Percentiles rank a stretch among this genome's conserved stretches.
Evolutionary conservation across 2,113 vertebrate species (phyloP).

Genomic region (Brachyhypopomus gauderio): DNA sequence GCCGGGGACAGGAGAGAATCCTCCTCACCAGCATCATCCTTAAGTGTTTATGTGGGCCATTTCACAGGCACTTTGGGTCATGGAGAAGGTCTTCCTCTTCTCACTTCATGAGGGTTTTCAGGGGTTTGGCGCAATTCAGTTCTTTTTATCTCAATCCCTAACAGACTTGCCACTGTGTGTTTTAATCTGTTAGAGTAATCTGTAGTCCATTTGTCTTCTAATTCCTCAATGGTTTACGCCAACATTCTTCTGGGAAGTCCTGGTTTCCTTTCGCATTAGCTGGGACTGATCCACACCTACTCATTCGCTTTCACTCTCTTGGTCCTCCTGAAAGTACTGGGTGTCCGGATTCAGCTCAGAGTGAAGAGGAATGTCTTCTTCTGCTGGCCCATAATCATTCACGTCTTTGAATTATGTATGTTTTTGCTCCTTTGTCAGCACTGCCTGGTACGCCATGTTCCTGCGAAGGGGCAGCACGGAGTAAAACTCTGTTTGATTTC

Average conservation of each 20-base stretch:
- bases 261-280: conserved; percentile 16
- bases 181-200: conserved; percentile 29
- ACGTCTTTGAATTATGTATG: not conserved
- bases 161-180: not conserved
- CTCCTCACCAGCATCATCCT: conserved; percentile 24
- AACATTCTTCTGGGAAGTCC: conserved; percentile 31
- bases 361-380: conserved; percentile 36
- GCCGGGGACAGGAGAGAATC: conserved; percentile 20
- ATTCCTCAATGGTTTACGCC: conserved; percentile 20
- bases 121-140: conserved; percentile 5
- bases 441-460: too few species aligned
- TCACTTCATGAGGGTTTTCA: not conserved
- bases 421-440: too few species aligned
- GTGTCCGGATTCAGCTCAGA: conserved; percentile 27
- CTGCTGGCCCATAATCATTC: not conserved
- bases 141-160: not conserved
- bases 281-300: conserved; percentile 28
- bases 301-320: conserved; percentile 17
- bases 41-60: conserved; percentile 13
- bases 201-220: conserved; percentile 32
- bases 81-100: not conserved
- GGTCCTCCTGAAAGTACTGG: not conserved
- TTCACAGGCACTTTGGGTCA: conserved; percentile 3
- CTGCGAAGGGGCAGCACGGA: too few species aligned
- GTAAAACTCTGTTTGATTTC: conserved; percentile 38